Percentiles rank a stretch among this genome's conserved stretches.
Conservation (phyloP, 2,113 vertebrate genomes). For the Ictalurus punctatus region DNA sequence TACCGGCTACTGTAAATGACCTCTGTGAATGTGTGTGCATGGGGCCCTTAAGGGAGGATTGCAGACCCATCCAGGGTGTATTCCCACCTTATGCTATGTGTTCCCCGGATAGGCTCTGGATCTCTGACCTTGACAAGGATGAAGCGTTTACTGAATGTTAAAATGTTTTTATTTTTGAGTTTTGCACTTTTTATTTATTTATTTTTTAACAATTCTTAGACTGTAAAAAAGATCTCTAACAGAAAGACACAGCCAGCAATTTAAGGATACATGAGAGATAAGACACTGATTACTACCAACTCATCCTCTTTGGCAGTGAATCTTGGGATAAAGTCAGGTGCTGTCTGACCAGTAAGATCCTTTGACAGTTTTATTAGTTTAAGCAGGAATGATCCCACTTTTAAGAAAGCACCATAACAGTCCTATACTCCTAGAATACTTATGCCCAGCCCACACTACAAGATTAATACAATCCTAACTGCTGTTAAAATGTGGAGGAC, state of each 20-base stretch:
- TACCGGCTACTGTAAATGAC: neutral
- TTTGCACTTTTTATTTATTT: neutral
- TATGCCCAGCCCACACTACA: neutral
- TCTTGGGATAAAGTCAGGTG: slow-evolving; percentile 31
- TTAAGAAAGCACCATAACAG: slow-evolving; percentile 9
- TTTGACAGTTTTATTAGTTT: neutral
- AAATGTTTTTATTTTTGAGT: neutral
- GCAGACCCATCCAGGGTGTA: neutral
- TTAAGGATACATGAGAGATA: slow-evolving; percentile 4
- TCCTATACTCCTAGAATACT: slow-evolving; percentile 1
- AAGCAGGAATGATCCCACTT: slow-evolving; percentile 1
- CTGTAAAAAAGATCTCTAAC: neutral
- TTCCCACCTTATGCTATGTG: neutral
- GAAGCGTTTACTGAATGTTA: neutral
- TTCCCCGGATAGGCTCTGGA: neutral
- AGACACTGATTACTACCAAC: slow-evolving; percentile 20
- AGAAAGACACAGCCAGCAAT: neutral
- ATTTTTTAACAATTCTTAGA: neutral
- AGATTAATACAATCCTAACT: neutral
- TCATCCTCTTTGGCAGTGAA: neutral
- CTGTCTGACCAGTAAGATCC: neutral
- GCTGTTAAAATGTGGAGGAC: neutral
- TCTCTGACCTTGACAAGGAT: neutral
- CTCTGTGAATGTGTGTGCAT: neutral
- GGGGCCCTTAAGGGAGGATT: neutral